Base-by-base conservation (phyloP, 2,113 vertebrate species). In the Chloropsis cyanopogon region DNA sequence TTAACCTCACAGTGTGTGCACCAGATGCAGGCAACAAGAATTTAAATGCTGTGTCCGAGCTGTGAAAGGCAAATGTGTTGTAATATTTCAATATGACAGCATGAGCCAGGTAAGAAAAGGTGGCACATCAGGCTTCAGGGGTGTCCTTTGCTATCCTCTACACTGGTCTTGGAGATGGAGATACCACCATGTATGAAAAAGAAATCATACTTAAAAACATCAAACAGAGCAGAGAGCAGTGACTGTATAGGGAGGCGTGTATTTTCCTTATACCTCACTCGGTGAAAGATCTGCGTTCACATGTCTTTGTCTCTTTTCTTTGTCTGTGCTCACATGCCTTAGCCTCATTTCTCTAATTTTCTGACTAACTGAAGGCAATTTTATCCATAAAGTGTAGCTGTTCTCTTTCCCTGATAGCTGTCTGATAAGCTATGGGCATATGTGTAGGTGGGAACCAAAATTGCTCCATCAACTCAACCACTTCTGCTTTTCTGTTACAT, bases 401-500 rank as follows among this genome's bases (percentile, higher is more conserved):
- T 95, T 88, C 65, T 50, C 17, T 65, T 91, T 76, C 33, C 39
- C 68, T 39, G 52, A 65, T 86, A 59, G 31, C 70, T 78, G 11
- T 73, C 46, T 73, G 47, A 86, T 5, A 28, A 93, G 73, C 68
- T 60, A 4, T 29, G 33, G 22, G 33, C 10, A 6, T 42, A 7
- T 83, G 86, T 86, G 50, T 72, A 82, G 41, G n/a, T 76, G 53
- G 35, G 59, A 90, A 72, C 18, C n/a, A 90, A 88, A 92, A 96
- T 9, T 70, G 35, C 35, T 90, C 21, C 35, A 11, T 42, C 44
- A 25, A 54, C n/a, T 82, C 65, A 92, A 56, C 50, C 56, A 29
- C 42, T 81, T 73, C 42, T 61, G 25, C 52, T 83, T 75, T 65
- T 83, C 75, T 92, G 41, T 35, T 37, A 37, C 37, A 37, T 37